Conservation (phyloP, 2,797 vertebrate species). For the Cossypha dichroa region DNA sequence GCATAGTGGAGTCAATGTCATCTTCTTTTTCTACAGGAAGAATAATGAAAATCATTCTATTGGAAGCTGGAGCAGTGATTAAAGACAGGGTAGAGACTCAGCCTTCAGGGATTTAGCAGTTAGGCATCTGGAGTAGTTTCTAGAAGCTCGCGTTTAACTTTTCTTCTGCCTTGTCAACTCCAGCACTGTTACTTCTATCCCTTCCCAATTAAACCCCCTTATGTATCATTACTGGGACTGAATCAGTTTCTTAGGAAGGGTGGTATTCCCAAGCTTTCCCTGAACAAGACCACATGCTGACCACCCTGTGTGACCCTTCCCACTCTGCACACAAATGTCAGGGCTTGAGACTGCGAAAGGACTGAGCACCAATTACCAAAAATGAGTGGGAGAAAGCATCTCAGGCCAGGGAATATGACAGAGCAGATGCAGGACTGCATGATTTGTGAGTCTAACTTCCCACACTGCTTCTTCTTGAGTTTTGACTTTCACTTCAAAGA, state of each 20-base stretch:
- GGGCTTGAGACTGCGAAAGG: background rate
- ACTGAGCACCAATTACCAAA: background rate
- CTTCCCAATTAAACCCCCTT: background rate
- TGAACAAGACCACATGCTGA: background rate
- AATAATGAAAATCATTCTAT: background rate
- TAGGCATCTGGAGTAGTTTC: background rate
- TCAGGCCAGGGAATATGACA: background rate
- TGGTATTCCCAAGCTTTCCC: background rate
- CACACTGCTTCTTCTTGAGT: background rate
- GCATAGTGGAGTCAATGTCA: background rate
- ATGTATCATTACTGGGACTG: background rate
- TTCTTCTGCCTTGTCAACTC: background rate
- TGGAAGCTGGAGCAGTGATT: background rate
- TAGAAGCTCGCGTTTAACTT: background rate
- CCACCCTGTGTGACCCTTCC: background rate
- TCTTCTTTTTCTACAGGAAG: background rate
- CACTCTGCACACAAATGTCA: background rate
- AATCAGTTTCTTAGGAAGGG: background rate
- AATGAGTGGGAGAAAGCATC: background rate
- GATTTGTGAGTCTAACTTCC: background rate
- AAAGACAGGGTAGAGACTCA: background rate
- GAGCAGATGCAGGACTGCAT: background rate
- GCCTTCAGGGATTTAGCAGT: background rate
- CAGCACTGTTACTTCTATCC: background rate
- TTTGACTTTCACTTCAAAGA: slow-evolving; percentile 1